Evolutionary conservation across 1,140 invertebrate species (phyloP).

Genomic region (Bathynomus jamesi): DNA sequence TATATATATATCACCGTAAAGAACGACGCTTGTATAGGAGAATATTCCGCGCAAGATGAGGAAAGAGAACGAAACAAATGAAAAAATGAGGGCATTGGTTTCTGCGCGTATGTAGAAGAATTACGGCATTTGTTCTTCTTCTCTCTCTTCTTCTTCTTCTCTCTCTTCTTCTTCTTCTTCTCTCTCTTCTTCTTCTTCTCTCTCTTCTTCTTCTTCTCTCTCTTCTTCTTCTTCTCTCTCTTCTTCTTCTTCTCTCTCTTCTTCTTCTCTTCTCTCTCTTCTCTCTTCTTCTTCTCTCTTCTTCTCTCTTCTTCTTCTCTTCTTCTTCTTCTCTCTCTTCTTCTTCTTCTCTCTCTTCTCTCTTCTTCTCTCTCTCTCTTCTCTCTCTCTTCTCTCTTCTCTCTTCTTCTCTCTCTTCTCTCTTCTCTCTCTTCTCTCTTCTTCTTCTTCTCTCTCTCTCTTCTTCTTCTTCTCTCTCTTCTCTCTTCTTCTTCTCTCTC

Average conservation of each 20-base stretch:
- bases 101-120: too few relatives aligned
- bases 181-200: too few relatives aligned
- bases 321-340: not conserved
- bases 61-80: too few relatives aligned
- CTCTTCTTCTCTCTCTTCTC: not conserved
- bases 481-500: too few relatives aligned
- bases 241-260: not conserved
- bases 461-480: too few relatives aligned
- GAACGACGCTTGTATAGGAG: too few relatives aligned
- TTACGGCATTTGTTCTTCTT: not conserved
- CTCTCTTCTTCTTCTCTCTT: conserved; percentile 1
- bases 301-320: not conserved
- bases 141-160: not conserved
- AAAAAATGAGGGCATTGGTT: too few relatives aligned
- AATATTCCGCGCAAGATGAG: too few relatives aligned
- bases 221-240: not conserved
- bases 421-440: not conserved
- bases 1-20: too few relatives aligned
- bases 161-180: not conserved
- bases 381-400: not conserved
- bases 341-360: not conserved
- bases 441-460: conserved; percentile 2
- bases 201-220: not conserved
- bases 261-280: not conserved
- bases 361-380: not conserved